phyloP scores from a whole-genome alignment of 2,888 invertebrate species.

The Trachelus iudaicus region DNA sequence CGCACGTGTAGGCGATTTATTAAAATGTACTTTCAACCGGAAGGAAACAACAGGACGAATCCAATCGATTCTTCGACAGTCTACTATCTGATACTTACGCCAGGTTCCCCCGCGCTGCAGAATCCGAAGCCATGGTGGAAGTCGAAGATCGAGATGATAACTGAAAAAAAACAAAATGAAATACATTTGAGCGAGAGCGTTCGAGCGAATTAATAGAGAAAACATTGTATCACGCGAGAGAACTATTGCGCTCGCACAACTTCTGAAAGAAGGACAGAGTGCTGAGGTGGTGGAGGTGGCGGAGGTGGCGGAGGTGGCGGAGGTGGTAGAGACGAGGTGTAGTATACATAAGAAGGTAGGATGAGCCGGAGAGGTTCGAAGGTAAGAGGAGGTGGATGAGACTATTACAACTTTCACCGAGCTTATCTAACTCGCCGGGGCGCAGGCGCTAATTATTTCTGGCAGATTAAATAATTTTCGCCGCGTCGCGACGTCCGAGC shows the following conservation, averaged over 20 bases:
- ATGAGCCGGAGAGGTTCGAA: background rate
- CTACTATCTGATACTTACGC: constrained; percentile 50
- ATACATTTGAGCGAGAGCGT: background rate
- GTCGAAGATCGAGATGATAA: constrained; percentile 59
- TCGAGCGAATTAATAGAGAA: no score
- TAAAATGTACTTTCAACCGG: no score
- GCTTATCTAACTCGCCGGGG: constrained; percentile 32
- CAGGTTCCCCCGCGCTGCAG: constrained; percentile 65
- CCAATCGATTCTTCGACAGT: background rate
- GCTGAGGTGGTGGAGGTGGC: no score
- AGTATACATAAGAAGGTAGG: no score
- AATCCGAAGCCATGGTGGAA: constrained; percentile 61
- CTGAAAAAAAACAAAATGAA: constrained; percentile 43
- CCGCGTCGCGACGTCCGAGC: background rate
- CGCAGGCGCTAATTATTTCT: constrained; percentile 33
- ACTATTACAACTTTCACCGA: constrained; percentile 30
- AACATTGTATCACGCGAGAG: no score
- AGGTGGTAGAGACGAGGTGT: no score
- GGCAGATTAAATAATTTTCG: constrained; percentile 28
- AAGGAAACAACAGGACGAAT: background rate
- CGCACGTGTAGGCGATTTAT: background rate
- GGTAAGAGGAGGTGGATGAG: constrained; percentile 9
- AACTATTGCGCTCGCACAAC: no score
- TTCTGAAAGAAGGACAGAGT: no score
- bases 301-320: no score